Percentiles rank a stretch among this genome's conserved stretches.
phyloP scores from a whole-genome alignment of 1,140 invertebrate species.

The Nymphalis io region DNA sequence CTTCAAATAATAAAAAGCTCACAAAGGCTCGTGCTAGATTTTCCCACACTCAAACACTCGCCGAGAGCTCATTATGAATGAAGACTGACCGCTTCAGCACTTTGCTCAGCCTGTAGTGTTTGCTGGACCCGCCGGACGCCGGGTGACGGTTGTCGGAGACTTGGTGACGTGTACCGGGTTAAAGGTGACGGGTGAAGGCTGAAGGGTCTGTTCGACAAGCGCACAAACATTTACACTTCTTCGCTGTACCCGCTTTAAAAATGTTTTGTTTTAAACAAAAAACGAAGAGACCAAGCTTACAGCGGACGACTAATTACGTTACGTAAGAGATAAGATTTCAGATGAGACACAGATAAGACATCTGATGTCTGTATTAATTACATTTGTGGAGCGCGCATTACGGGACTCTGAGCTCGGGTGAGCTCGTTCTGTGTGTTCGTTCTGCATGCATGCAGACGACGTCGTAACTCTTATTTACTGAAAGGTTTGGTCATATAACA shows the following conservation, averaged over 20 bases:
- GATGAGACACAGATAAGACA: no score
- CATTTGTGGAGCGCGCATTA: no score
- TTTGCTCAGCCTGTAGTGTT: background rate
- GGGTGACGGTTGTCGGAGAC: background rate
- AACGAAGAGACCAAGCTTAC: background rate
- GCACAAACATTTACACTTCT: conserved; percentile 1
- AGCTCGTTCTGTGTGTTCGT: no score
- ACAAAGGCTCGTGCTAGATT: background rate
- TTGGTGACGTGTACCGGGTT: background rate
- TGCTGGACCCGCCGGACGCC: background rate
- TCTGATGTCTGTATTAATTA: background rate
- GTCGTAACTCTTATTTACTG: no score
- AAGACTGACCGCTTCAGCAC: background rate
- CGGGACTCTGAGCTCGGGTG: no score
- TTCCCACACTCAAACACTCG: conserved; percentile 2
- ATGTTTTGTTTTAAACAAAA: background rate
- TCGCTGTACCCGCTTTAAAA: background rate
- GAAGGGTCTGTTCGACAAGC: background rate
- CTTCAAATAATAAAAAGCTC: conserved; percentile 9
- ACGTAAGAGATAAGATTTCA: background rate
- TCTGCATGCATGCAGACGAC: no score
- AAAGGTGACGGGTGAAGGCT: background rate
- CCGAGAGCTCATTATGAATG: conserved; percentile 1
- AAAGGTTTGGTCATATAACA: no score
- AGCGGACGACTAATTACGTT: background rate